Evolutionary conservation across 2,113 vertebrate species (phyloP), one percentile per base, ranked within the genome.

Genomic region (Heptranchias perlo): DNA sequence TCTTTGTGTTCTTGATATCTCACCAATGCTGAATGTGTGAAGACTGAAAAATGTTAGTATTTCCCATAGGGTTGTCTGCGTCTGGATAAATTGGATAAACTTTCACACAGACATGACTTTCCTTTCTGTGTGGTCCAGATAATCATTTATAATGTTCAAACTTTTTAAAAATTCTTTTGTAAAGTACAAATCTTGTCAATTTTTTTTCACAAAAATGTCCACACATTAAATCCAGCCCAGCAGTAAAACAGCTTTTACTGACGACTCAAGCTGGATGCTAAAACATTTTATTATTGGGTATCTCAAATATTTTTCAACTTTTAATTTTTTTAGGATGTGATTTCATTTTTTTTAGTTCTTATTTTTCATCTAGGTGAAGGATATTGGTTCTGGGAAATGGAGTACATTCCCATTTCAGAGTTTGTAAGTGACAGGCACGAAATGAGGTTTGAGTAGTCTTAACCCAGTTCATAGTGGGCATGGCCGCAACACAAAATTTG

Each of bases 51-150:
- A 96, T 97, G 97, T 96, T 96, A 94, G 84, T 96, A 96, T 97
- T 97, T 97, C 97, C 97, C 97, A 96, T 47, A 96, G 96, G 97
- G 97, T 96, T 96, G 73, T 96, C 78, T 93, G 96, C 96, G 96
- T 97, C 96, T 93, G 67, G 52, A 96, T 97, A 97, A 97, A 97
- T 97, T 97, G 97, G 61, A 95, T 86, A 96, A 97, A 97, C 96
- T 73, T 96, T 31, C 96, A 96, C 44, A 96, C 0, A 13, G 96
- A 97, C 96, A 96, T 96, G 96, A 47, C 96, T 96, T 96, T 52
- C 96, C 96, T 94, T 91, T 58, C 87, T 96, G n/a, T 73, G 84
- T 44, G 69, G 96, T 69, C 93, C 52, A 96, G 96, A n/a, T 52
- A 16, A 96, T 96, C 67, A 64, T n/a, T 58, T 91, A 58, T 91